Percentiles rank a stretch among this genome's conserved stretches.
Conservation (phyloP, 2,113 vertebrate genomes). For the Struthidea cinerea region DNA sequence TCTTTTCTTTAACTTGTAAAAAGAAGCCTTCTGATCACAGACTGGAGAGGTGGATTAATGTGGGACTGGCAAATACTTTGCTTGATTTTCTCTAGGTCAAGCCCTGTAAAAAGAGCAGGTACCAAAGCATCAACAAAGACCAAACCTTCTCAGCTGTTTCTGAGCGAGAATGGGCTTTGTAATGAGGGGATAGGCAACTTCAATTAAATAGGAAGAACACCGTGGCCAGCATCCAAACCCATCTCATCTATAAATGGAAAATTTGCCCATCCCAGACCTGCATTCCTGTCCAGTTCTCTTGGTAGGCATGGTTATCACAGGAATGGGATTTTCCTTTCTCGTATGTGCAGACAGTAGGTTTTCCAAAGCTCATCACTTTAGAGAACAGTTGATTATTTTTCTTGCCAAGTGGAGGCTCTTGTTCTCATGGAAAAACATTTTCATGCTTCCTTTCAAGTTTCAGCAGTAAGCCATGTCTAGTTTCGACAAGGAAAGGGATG, state of each 20-base stretch:
- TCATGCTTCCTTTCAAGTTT: not conserved
- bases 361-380: not conserved
- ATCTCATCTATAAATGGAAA: not conserved
- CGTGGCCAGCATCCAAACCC: not conserved
- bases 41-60: not conserved
- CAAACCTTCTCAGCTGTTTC: not conserved
- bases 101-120: not conserved
- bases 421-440: not conserved
- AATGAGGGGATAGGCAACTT: not conserved
- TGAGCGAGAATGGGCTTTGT: not conserved
- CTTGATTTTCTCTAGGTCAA: not conserved
- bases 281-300: not conserved
- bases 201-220: not conserved
- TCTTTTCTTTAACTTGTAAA: not conserved
- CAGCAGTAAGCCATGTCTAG: not conserved
- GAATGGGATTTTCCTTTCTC: not conserved
- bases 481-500: not conserved
- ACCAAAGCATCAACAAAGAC: not conserved
- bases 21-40: not conserved
- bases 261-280: not conserved
- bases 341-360: not conserved
- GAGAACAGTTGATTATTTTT: not conserved
- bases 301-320: conserved; percentile 5
- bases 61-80: not conserved
- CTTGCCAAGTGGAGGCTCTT: not conserved